Conservation (phyloP, 2,888 invertebrate species). For the Oeneis ivallda region DNA sequence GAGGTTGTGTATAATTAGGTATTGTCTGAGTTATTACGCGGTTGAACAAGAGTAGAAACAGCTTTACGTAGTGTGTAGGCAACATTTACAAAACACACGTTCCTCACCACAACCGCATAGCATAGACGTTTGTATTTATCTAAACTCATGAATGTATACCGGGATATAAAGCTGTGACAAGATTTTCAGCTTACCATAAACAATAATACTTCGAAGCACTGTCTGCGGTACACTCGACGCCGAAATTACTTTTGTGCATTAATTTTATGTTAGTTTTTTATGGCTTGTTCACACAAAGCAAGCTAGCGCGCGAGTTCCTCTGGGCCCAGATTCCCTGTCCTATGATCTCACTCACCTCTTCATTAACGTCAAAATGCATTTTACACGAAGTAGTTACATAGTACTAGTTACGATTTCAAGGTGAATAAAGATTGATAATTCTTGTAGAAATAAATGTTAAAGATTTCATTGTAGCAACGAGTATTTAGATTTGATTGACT, state of each 20-base stretch:
- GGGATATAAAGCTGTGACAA: conserved; percentile 63
- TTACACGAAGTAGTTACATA: no score
- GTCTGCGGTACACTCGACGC: conserved; percentile 40
- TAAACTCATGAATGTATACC: conserved; percentile 29
- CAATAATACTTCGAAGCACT: conserved; percentile 66
- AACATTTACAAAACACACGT: conserved; percentile 16
- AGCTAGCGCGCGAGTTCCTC: background rate
- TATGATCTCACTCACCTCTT: no score
- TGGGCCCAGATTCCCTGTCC: no score
- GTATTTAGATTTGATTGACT: no score
- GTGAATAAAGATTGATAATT: no score
- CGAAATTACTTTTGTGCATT: conserved; percentile 40
- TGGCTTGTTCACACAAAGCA: background rate
- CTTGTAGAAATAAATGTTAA: no score
- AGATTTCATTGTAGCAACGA: no score
- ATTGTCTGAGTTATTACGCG: no score
- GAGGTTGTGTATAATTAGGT: no score
- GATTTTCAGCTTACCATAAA: conserved; percentile 78
- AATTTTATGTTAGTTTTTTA: conserved; percentile 36
- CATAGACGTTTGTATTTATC: conserved; percentile 27
- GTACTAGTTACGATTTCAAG: no score
- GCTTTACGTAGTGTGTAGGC: background rate
- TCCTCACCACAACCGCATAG: conserved; percentile 1
- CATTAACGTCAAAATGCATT: no score
- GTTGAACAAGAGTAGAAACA: no score